Evolutionary conservation across 2,113 vertebrate genomes (phyloP).

Genomic region (Callipepla squamata): DNA sequence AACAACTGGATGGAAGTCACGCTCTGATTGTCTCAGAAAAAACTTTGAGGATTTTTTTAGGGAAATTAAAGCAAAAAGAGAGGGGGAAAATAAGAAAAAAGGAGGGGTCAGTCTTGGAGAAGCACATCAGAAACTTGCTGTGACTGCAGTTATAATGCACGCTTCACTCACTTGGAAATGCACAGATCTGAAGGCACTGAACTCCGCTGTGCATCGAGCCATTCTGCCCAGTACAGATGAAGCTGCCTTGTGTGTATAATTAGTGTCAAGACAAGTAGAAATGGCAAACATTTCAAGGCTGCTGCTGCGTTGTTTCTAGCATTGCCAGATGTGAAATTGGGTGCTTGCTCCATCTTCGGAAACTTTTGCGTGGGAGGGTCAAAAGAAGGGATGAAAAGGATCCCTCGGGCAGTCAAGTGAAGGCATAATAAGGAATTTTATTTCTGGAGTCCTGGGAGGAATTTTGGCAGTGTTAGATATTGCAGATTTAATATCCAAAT

Average conservation of each 20-base stretch:
- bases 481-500: conserved; percentile 32
- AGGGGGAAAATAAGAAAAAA: background rate
- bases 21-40: conserved; percentile 31
- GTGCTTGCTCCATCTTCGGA: background rate
- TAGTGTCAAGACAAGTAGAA: conserved; percentile 9
- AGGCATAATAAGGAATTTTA: background rate
- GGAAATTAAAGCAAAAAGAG: background rate
- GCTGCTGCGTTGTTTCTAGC: background rate
- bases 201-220: background rate
- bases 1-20: conserved; percentile 25
- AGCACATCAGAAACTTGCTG: background rate
- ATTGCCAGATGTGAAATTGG: conserved; percentile 19
- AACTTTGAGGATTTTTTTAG: background rate
- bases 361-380: background rate
- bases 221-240: background rate
- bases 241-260: conserved; percentile 16
- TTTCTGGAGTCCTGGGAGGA: conserved; percentile 4
- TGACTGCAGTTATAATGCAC: background rate
- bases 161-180: background rate
- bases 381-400: conserved; percentile 10
- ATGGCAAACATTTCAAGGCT: conserved; percentile 10
- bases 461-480: conserved; percentile 19
- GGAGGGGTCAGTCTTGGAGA: background rate
- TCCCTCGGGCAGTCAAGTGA: conserved; percentile 1
- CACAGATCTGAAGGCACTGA: background rate